Percentiles rank a stretch among this genome's conserved stretches.
Conservation (phyloP, 2,888 invertebrate genomes). For the Exocentrus adspersus region DNA sequence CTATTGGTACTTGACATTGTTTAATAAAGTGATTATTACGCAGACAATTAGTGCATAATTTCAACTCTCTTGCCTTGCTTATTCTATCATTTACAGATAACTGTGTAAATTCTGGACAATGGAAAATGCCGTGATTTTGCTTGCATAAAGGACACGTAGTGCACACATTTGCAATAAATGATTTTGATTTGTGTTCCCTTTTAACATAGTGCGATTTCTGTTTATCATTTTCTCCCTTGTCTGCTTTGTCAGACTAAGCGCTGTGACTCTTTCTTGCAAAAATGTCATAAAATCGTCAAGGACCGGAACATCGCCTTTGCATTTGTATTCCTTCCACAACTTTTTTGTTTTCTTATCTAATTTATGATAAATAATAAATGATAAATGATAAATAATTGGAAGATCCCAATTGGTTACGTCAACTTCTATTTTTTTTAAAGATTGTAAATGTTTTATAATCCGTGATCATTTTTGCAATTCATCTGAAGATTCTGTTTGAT, state of each 20-base stretch:
- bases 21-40: not conserved
- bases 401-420: not conserved
- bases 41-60: not conserved
- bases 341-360: not conserved
- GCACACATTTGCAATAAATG: not conserved
- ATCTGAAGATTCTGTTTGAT: not conserved
- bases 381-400: not conserved
- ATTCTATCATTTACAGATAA: not conserved
- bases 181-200: not conserved
- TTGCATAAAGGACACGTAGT: not conserved
- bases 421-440: not conserved
- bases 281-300: not conserved
- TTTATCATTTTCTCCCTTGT: not conserved
- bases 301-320: not conserved
- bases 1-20: not conserved
- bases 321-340: not conserved
- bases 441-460: conserved; percentile 10
- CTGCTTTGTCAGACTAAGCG: not conserved
- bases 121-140: not conserved
- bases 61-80: not conserved
- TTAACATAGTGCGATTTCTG: not conserved
- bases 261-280: not conserved
- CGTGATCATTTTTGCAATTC: not conserved
- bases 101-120: not conserved
- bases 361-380: too few species aligned